phyloP scores from a whole-genome alignment of 2,113 vertebrate genomes.

The Orientallactaga bullata region DNA sequence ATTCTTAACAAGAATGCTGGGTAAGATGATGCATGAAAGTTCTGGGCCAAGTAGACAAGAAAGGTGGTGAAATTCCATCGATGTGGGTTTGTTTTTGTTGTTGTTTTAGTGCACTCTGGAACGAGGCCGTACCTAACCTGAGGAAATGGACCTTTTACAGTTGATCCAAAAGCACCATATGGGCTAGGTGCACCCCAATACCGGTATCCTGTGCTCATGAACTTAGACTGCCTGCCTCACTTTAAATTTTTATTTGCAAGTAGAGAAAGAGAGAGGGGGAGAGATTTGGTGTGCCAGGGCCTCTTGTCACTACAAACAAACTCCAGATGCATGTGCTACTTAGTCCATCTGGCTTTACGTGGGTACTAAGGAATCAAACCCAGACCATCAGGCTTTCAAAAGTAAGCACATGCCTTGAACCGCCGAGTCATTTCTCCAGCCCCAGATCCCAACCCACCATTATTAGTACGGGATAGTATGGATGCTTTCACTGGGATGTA shows the following conservation, averaged over 20 bases:
- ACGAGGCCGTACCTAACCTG: background rate
- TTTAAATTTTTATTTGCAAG: background rate
- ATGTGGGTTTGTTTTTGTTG: no score
- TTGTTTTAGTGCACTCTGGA: background rate
- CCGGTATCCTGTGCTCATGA: background rate
- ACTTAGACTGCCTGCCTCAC: background rate
- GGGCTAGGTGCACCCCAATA: background rate
- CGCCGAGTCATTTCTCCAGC: no score
- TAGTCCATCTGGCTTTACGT: no score
- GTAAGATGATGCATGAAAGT: background rate
- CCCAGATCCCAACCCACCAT: background rate
- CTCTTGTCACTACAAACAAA: no score
- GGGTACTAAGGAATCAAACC: no score
- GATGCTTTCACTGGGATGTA: background rate
- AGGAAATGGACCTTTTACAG: background rate
- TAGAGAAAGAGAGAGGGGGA: no score
- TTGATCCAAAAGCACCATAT: background rate
- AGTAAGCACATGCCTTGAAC: no score
- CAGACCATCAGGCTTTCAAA: no score
- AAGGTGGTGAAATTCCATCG: background rate
- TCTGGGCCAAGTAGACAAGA: background rate
- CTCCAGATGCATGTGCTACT: no score
- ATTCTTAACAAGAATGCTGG: background rate
- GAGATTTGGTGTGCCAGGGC: no score
- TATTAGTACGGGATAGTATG: background rate